Percentiles rank a stretch among this genome's conserved stretches.
Evolutionary conservation across 2,797 vertebrate genomes (phyloP).

Genomic region (Euphonia xanthogaster): DNA sequence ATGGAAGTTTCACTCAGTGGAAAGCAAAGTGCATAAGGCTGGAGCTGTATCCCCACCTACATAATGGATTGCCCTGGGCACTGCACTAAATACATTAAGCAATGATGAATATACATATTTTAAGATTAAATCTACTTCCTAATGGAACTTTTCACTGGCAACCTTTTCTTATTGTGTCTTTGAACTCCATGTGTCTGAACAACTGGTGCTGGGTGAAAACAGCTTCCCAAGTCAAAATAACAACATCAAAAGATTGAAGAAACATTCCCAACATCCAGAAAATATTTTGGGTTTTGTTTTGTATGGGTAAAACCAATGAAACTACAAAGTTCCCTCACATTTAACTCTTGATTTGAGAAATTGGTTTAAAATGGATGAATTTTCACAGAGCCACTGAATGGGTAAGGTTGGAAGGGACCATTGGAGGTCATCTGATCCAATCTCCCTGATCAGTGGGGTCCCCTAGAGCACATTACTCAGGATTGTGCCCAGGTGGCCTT

Average conservation of each 20-base stretch:
- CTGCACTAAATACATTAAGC: background rate
- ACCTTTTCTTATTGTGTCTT: background rate
- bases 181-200: background rate
- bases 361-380: background rate
- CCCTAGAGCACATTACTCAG: background rate
- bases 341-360: background rate
- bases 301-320: background rate
- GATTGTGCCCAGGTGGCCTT: background rate
- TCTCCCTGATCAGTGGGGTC: background rate
- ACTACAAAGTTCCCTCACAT: background rate
- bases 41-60: background rate
- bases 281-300: background rate
- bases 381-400: background rate
- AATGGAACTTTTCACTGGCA: background rate
- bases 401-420: background rate
- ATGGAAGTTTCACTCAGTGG: fast-evolving
- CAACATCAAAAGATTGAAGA: background rate
- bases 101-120: background rate
- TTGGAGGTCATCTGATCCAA: background rate
- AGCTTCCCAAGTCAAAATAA: background rate
- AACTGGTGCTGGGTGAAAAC: background rate
- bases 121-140: slow-evolving; percentile 29
- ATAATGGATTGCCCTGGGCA: background rate
- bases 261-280: background rate
- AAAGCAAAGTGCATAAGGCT: background rate